Evolutionary conservation across 2,797 vertebrate genomes (phyloP), one percentile per base, ranked within the genome.

Genomic region (Labeo calbasu): DNA sequence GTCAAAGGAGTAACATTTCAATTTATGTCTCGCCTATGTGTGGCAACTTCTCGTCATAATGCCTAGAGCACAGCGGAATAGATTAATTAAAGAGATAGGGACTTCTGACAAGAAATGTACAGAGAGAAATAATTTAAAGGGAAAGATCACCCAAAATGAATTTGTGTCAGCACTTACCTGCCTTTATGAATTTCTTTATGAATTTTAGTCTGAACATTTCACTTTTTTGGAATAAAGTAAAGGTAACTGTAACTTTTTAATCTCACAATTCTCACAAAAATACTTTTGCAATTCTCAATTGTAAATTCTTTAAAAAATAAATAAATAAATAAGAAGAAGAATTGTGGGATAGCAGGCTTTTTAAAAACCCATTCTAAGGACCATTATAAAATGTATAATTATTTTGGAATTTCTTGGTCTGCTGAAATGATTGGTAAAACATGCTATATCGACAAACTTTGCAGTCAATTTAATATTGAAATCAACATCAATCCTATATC

Each of bases 1-100:
- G 68, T 32, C 69, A 82, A 48, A 51, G 28, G 43, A 82, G 46
- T 70, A 63, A 81, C 53, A 72, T 81, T 83, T 76, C 14, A 75
- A 83, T 83, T 68, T 53, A 65, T 46, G 36, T 57, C 36, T 65
- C 2, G 55, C 80, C 23, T 46, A 28, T 23, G 13, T 76, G 61
- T 19, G 48, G 6, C 59, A 82, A 76, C 15, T 48, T 59, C 4
- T 55, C 9, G 1, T 59, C 53, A 81, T 9, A 25, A 53, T 28
- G 48, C 71, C 71, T 81, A 48, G 11, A 81, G 40, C 68, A 61
- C 15, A 28, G 59, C 8, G 12, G 55, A 36, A 51, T 19, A 17
- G 70, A 63, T 82, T 73, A 17, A 82, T 73, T 82, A 50, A n/a
- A 72, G 25, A 71, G n/a, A 59, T 43, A 48, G 43, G 63, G 59